Base-by-base conservation (phyloP, 2,888 invertebrate species). In the Piscicola geometra region DNA sequence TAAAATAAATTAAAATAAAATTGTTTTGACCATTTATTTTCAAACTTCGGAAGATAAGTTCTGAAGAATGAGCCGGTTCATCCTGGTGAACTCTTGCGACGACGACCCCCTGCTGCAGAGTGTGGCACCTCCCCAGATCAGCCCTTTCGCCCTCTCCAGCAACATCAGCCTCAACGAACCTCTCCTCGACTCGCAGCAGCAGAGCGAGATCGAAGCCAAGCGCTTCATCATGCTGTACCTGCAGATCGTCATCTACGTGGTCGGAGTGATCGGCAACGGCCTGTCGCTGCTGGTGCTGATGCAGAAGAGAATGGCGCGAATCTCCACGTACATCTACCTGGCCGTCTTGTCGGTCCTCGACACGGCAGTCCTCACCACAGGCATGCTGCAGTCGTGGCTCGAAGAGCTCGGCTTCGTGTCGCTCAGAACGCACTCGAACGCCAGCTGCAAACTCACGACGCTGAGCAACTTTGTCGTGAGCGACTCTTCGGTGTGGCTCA, bases 261-360 rank as follows among this genome's bases (percentile, higher is more conserved):
- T 84, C n/a, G 84, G 84, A 1, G 83, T 83, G 2, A 79, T 84
- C 50, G 84, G 84, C 21, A 84, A 84, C 75, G 76, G 83, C 30
- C 80, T 84, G 76, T 82, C 84, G 12, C 83, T 84, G 76, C 78
- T 81, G 56, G 82, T 84, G 32, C 79, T 85, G 28, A 81, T 82
- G n/a, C 80, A 82, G 69, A 81, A 81, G 75, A 77, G 82, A 0
- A 82, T 82, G 81, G 81, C 81, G 32, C 80, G 82, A 70, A 81
- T 82, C 18, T 84, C 84, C 18, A 83, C 83, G 0, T 83, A 84
- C 77, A 80, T 81, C 21, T 84, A 83, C 76, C 79, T 84, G 35
- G 81, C 82, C 36, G 82, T 82, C 0, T 78, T 84, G 50, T 81
- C 84, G 0, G 75, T 84, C 1, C 81, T 82, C 70, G 84, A 84